A percentile compares a stretch with the other conserved stretches of the same genome.
phyloP scores from a whole-genome alignment of 2,888 invertebrate genomes.

The Serrognathus titanus region DNA sequence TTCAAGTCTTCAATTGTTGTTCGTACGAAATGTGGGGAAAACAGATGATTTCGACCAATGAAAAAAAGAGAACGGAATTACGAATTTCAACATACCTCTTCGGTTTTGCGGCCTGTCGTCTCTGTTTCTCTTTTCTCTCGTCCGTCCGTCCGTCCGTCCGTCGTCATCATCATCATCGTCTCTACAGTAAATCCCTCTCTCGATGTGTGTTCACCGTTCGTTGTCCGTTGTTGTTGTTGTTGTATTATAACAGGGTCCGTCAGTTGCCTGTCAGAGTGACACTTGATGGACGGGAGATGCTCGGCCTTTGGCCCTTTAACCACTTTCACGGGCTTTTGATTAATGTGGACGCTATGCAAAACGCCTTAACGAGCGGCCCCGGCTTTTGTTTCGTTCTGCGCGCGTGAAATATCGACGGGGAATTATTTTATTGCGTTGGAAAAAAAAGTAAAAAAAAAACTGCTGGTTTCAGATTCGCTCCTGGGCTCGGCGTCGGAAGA shows the following conservation, averaged over 20 bases:
- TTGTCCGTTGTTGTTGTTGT: no score
- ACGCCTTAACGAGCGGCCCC: not conserved
- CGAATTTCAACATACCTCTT: not conserved
- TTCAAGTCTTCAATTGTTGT: no score
- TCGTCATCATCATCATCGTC: not conserved
- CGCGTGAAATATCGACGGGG: no score
- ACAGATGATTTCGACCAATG: no score
- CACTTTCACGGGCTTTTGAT: constrained; percentile 7
- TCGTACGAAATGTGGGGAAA: no score
- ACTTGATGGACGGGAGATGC: constrained; percentile 4
- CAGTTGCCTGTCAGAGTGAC: constrained; percentile 2
- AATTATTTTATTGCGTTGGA: no score
- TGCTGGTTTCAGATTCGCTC: constrained; percentile 67
- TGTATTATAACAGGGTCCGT: not conserved
- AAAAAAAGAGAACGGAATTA: no score
- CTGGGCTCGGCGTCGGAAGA: constrained; percentile 87
- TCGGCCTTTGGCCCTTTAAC: constrained; percentile 6
- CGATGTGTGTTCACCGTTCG: not conserved
- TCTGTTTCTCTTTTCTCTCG: not conserved
- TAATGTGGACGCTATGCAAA: constrained; percentile 6
- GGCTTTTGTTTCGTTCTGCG: no score
- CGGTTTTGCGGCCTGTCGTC: not conserved
- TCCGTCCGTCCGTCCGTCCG: not conserved
- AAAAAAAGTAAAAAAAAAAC: no score
- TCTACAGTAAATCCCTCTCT: not conserved